phyloP scores from a whole-genome alignment of 2,888 invertebrate genomes.

The Caenorhabditis sinica region DNA sequence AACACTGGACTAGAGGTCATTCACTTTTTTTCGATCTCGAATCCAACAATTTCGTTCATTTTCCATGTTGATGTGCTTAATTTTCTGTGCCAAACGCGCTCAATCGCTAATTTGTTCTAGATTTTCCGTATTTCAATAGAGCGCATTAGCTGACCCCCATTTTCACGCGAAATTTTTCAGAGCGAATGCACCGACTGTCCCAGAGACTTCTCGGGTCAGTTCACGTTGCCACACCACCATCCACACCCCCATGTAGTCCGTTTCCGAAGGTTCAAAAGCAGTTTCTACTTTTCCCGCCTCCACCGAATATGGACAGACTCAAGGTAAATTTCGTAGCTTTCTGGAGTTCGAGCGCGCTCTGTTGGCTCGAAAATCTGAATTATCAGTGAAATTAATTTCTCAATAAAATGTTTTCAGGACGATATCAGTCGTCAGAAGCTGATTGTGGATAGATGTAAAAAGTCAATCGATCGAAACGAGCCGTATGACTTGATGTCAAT shows the following conservation, averaged over 20 bases:
- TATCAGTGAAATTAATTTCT: neutral
- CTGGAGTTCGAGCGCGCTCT: neutral
- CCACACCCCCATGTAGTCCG: slow-evolving; percentile 7
- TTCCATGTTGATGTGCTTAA: too few relatives aligned
- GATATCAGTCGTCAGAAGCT: slow-evolving; percentile 54
- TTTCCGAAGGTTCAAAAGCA: neutral
- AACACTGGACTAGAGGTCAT: neutral
- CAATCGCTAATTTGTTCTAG: neutral
- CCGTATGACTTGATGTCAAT: slow-evolving; percentile 58
- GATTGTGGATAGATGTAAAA: slow-evolving; percentile 61
- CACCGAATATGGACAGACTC: slow-evolving; percentile 39
- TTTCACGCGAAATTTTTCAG: neutral
- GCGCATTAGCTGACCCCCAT: too few relatives aligned
- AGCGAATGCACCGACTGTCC: slow-evolving; percentile 35
- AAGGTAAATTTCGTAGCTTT: slow-evolving; percentile 23
- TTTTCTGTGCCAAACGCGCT: too few relatives aligned
- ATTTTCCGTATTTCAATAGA: neutral
- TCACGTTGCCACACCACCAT: slow-evolving; percentile 43
- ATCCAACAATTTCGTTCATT: too few relatives aligned
- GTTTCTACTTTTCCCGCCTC: slow-evolving; percentile 39
- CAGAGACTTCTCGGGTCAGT: slow-evolving; percentile 29
- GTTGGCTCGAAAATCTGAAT: neutral
- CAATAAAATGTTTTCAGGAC: slow-evolving; percentile 53
- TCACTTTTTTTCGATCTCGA: too few relatives aligned
- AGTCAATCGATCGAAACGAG: slow-evolving; percentile 53